Evolutionary conservation across 1,140 invertebrate genomes (phyloP), one percentile per base, ranked within the genome.

Genomic region (Drosophila malerkotliana): DNA sequence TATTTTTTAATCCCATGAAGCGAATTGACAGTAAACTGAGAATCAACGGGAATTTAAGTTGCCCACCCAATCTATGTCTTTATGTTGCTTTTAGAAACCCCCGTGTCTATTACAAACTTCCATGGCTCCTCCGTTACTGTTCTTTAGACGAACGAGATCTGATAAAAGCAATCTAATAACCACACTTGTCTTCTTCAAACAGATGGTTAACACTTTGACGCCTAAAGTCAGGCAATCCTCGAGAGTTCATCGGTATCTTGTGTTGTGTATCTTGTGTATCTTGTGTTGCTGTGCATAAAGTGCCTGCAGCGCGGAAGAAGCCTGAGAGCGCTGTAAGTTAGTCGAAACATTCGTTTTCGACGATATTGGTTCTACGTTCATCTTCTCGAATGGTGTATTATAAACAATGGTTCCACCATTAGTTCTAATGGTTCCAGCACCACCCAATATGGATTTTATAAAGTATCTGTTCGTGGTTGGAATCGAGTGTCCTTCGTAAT

Each of bases 111-210:
- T 39, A 12, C 12, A 14, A 39, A 39, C n/a, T 39, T 39, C n/a
- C 37, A 12, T 39, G 12, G 3, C 5, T 39, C 9, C 34, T 8
- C 9, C 34, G 34, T 8, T 37, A 37, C 34, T 37, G 34, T n/a
- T 39, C 37, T 12, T 39, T 39, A 12, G 34, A 37, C 8, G 18
- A 39, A 39, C 12, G 37, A n/a, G n/a, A n/a, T 4, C 9, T 4
- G 10, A 6, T 12, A n/a, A 39, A 14, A n/a, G 53, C 53, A 55
- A 55, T 55, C 32, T 55, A 34, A 55, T 55, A n/a, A 56, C 24
- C 37, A 44, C n/a, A n/a, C n/a, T 44, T 0, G 37, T 18, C 24
- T 6, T 41, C 10, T 30, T 45, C 14, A 24, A 45, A 30, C 39
- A 56, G 54, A 45, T 56, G 26, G 3, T 45, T 30, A 18, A 21